Evolutionary conservation across 1,140 invertebrate genomes (phyloP).

Genomic region (Druon quercuslanigerum): DNA sequence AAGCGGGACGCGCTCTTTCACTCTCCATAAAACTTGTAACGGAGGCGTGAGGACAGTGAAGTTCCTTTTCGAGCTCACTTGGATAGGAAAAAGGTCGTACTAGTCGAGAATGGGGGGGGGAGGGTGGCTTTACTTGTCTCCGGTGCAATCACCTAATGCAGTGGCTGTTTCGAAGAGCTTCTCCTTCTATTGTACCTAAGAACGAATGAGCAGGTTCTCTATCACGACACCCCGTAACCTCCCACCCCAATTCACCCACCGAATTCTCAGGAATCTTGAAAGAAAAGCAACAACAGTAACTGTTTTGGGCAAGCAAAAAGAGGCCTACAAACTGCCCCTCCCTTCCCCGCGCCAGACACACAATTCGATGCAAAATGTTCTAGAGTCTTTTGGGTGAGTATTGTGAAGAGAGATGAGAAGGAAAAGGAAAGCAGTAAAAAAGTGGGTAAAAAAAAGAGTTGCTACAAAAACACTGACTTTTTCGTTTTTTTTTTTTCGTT

Average conservation of each 20-base stretch:
- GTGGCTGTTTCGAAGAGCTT: constrained; percentile 38
- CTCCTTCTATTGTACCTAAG: not conserved
- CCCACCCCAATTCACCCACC: not conserved
- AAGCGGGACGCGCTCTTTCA: constrained; percentile 41
- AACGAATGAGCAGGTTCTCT: not conserved
- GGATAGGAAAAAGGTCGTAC: constrained; percentile 43
- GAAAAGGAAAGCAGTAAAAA: no score
- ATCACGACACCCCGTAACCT: not conserved
- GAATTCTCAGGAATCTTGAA: no score
- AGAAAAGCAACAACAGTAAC: no score
- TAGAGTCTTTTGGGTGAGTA: no score
- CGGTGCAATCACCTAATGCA: constrained; percentile 52
- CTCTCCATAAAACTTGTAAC: constrained; percentile 51
- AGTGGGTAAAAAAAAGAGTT: no score
- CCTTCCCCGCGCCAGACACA: no score
- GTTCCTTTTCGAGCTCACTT: constrained; percentile 45
- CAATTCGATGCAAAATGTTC: no score
- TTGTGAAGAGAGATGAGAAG: no score
- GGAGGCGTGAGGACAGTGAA: constrained; percentile 45
- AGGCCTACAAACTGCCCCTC: no score
- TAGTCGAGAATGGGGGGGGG: constrained; percentile 26
- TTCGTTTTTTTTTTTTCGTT: no score
- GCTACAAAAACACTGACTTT: no score
- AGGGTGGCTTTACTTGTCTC: constrained; percentile 45
- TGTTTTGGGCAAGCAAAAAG: no score